Evolutionary conservation across 2,797 vertebrate genomes (phyloP).

Genomic region (Tragopan temminckii): DNA sequence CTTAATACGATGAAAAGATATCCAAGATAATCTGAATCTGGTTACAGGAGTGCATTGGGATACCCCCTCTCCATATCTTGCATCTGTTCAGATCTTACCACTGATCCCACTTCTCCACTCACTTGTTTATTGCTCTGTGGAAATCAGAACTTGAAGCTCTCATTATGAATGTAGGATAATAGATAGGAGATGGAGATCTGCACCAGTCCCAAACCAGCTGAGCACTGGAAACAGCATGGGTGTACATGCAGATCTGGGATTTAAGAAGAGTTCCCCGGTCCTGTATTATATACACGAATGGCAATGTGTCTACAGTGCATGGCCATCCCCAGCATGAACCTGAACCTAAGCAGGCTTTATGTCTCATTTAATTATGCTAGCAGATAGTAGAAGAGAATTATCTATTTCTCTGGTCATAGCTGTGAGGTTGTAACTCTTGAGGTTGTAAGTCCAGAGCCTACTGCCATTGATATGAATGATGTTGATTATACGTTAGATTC

Average conservation of each 20-base stretch:
- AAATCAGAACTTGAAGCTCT: not conserved
- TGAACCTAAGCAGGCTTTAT: not conserved
- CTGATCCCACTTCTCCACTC: not conserved
- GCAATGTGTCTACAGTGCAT: not conserved
- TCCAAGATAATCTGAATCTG: not conserved
- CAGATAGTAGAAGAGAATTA: not conserved
- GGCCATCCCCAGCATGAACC: not conserved
- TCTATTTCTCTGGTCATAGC: not conserved
- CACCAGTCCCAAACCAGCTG: not conserved
- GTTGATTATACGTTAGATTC: not conserved
- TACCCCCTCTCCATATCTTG: not conserved
- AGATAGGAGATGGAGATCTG: rapidly evolving
- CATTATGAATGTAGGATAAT: not conserved
- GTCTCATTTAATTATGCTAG: not conserved
- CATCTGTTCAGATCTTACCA: not conserved
- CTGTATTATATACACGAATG: not conserved
- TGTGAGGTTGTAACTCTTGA: not conserved
- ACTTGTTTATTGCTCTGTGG: not conserved
- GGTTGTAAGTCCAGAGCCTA: not conserved
- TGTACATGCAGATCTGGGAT: not conserved
- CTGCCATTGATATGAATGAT: not conserved
- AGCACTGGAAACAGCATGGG: not conserved
- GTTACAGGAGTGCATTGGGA: not conserved
- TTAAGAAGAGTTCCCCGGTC: not conserved
- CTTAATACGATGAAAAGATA: not conserved